Conservation (phyloP, 2,888 invertebrate genomes). For the Synanthedon formicaeformis region DNA sequence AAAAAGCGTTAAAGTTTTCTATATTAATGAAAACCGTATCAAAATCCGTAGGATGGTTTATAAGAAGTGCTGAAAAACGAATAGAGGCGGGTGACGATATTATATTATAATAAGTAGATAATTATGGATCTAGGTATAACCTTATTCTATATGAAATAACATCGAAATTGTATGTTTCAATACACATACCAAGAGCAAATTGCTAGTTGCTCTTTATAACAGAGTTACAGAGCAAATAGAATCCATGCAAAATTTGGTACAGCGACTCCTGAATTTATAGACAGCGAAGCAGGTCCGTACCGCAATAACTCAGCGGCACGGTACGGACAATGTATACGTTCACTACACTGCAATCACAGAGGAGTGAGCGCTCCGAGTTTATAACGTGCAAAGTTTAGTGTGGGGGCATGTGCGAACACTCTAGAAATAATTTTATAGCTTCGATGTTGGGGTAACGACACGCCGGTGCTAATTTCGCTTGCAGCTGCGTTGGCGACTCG, state of each 20-base stretch:
- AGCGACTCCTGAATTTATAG: background rate
- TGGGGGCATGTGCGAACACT: slow-evolving; percentile 33
- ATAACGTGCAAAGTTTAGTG: slow-evolving; percentile 24
- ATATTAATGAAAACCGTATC: no score
- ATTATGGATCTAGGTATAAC: no score
- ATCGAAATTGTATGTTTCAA: no score
- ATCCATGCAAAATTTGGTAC: background rate
- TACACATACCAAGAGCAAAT: no score
- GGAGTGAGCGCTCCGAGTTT: slow-evolving; percentile 17
- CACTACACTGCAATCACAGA: slow-evolving; percentile 22
- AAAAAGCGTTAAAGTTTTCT: no score
- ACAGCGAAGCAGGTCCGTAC: background rate
- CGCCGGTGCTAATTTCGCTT: slow-evolving; percentile 20
- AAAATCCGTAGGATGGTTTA: no score
- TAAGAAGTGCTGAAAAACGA: no score
- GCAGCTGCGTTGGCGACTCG: slow-evolving; percentile 17
- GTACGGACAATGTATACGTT: slow-evolving; percentile 7
- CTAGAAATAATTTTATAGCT: slow-evolving; percentile 41
- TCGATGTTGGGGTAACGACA: slow-evolving; percentile 23
- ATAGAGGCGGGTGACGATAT: no score
- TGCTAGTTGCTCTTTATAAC: no score
- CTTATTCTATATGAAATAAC: no score
- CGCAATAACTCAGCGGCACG: background rate
- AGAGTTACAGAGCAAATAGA: background rate
- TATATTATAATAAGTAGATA: no score